phyloP scores from a whole-genome alignment of 2,113 vertebrate species.

The Eptatretus burgeri region DNA sequence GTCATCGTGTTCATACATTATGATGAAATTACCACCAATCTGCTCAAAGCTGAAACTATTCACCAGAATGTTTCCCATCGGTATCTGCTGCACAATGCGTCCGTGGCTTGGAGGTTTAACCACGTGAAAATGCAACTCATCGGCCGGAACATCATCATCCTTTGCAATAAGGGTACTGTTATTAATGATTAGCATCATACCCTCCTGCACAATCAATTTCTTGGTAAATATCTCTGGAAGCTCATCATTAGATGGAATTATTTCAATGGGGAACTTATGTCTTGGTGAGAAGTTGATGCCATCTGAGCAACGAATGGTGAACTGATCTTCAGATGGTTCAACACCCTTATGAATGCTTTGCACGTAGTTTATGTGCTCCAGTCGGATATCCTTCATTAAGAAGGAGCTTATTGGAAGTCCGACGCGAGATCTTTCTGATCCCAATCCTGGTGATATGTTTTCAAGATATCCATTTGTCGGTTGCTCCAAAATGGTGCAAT shows the following conservation, averaged over 20 bases:
- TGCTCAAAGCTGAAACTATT: slow-evolving; percentile 52
- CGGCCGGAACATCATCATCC: slow-evolving; percentile 40
- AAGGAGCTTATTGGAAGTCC: slow-evolving; percentile 65
- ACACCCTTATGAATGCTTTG: slow-evolving; percentile 67
- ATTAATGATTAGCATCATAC: slow-evolving; percentile 68
- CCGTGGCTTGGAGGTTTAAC: slow-evolving; percentile 37
- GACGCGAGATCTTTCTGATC: slow-evolving; percentile 70
- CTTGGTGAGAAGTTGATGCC: slow-evolving; percentile 65
- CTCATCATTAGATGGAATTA: slow-evolving; percentile 53
- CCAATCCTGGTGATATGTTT: slow-evolving; percentile 67
- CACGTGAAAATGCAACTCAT: slow-evolving; percentile 39
- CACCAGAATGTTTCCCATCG: slow-evolving; percentile 34
- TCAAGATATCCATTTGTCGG: slow-evolving; percentile 55
- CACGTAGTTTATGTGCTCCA: slow-evolving; percentile 53
- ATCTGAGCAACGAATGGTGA: slow-evolving; percentile 66
- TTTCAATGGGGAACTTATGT: slow-evolving; percentile 44
- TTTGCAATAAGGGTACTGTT: slow-evolving; percentile 51
- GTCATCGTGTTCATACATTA: slow-evolving; percentile 70
- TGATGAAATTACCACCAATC: slow-evolving; percentile 52
- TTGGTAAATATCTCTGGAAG: slow-evolving; percentile 54
- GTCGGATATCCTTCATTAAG: slow-evolving; percentile 49
- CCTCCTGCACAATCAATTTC: slow-evolving; percentile 87
- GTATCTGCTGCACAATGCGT: slow-evolving; percentile 44
- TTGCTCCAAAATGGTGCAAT: slow-evolving; percentile 63
- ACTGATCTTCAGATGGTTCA: slow-evolving; percentile 65